Percentiles rank a stretch among this genome's conserved stretches.
These are phyloP conservation scores for Amazona vittata DNA, from an alignment of 2,113 vertebrate species.

Conservation along the genomic window DNA sequence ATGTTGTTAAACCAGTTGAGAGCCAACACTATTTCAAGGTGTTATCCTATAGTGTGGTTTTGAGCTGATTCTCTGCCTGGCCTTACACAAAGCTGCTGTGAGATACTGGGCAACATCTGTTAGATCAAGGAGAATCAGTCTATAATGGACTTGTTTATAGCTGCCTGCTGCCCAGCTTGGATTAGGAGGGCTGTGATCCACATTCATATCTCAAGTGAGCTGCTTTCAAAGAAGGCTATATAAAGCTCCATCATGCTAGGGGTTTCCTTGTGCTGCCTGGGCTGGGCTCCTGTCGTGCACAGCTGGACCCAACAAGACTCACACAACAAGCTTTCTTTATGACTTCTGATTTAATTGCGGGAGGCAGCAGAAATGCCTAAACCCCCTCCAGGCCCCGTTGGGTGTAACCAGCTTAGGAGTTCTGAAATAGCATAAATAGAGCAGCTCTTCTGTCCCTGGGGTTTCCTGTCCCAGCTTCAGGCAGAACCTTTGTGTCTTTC, in stretches of 20 bases:
- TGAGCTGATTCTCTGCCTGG: not conserved
- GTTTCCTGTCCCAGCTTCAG: constrained; percentile 5
- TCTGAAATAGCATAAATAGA: not conserved
- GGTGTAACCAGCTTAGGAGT: not conserved
- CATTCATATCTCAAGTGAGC: not conserved
- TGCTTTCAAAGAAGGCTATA: not conserved
- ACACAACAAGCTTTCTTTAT: not conserved
- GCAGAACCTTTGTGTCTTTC: not conserved
- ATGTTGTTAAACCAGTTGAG: not conserved
- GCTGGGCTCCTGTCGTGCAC: not conserved
- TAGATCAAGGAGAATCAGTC: not conserved
- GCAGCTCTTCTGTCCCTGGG: not conserved
- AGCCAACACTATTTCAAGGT: not conserved
- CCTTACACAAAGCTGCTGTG: not conserved
- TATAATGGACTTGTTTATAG: not conserved
- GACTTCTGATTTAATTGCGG: not conserved
- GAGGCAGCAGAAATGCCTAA: not conserved
- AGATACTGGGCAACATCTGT: not conserved
- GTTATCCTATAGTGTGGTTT: not conserved
- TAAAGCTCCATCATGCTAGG: not conserved
- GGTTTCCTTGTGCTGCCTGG: not conserved
- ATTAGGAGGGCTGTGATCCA: not conserved
- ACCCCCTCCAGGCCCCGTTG: not conserved
- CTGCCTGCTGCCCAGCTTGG: not conserved
- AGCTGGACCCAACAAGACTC: not conserved